A percentile compares a stretch with the other conserved stretches of the same genome.
phyloP scores from a whole-genome alignment of 2,888 invertebrate genomes.

The Lepetodrilus schrolli region DNA sequence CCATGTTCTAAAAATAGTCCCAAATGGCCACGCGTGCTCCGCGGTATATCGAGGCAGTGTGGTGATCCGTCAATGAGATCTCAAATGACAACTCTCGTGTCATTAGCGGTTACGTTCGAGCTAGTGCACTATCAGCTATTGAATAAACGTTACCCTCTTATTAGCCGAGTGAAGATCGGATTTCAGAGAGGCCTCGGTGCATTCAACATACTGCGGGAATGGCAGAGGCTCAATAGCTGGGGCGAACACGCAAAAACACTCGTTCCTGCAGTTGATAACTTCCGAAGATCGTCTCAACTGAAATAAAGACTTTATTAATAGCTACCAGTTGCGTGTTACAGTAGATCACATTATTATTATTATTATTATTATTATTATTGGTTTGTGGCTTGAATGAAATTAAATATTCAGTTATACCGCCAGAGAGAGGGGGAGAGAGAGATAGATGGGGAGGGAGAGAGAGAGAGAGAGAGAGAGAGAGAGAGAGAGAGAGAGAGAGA shows the following conservation, averaged over 20 bases:
- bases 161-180: neutral
- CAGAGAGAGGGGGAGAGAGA: too few species aligned
- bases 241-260: neutral
- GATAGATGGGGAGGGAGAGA: too few species aligned
- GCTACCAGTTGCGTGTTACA: too few species aligned
- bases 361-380: too few species aligned
- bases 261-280: too few species aligned
- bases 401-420: too few species aligned
- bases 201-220: neutral
- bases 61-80: slow-evolving; percentile 7
- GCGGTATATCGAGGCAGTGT: slow-evolving; percentile 6
- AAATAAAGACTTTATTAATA: too few species aligned
- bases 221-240: neutral
- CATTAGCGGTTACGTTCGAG: slow-evolving; percentile 14
- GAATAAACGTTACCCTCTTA: slow-evolving; percentile 5
- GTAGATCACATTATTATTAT: too few species aligned
- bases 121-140: slow-evolving; percentile 7
- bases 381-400: too few species aligned
- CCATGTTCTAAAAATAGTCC: neutral
- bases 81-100: neutral
- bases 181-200: neutral
- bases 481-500: too few species aligned
- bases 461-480: too few species aligned
- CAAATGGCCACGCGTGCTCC: neutral
- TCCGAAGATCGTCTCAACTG: too few species aligned